A percentile compares a stretch with the other conserved stretches of the same genome.
phyloP scores from a whole-genome alignment of 2,797 vertebrate species.

The Ctenochaetus hawaiiensis region DNA sequence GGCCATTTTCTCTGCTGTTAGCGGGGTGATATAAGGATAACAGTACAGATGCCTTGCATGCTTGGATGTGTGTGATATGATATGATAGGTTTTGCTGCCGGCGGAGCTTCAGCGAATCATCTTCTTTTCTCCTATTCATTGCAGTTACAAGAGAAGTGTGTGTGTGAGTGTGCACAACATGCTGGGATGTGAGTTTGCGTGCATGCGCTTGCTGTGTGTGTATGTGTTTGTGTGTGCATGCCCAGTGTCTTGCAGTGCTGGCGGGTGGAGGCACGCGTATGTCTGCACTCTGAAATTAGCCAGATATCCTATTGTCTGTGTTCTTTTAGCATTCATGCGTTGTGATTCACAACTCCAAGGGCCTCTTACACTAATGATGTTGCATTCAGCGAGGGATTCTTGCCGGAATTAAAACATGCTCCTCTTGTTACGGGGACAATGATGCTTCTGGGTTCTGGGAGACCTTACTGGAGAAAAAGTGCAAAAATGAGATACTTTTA shows the following conservation, averaged over 20 bases:
- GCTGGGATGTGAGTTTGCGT: constrained; percentile 41
- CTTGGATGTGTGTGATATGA: constrained; percentile 83
- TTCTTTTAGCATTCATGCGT: constrained; percentile 81
- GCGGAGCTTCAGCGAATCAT: constrained; percentile 76
- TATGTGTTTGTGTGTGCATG: constrained; percentile 35
- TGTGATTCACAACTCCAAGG: constrained; percentile 82
- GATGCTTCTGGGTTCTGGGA: constrained; percentile 69
- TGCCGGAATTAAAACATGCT: constrained; percentile 77
- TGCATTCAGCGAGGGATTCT: constrained; percentile 75
- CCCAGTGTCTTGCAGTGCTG: constrained; percentile 68
- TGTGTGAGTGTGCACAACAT: constrained; percentile 21
- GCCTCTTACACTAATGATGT: constrained; percentile 81
- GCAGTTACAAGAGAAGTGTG: constrained; percentile 65
- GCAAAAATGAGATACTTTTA: constrained; percentile 52
- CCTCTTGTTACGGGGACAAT: constrained; percentile 74
- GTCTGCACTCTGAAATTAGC: constrained; percentile 84
- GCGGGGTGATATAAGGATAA: constrained; percentile 79
- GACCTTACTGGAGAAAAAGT: constrained; percentile 47
- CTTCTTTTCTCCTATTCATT: constrained; percentile 70
- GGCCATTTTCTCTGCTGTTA: constrained; percentile 59
- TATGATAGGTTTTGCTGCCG: constrained; percentile 80
- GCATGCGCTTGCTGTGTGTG: constrained; percentile 28
- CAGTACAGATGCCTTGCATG: constrained; percentile 79
- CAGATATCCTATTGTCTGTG: constrained; percentile 84
- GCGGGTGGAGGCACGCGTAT: constrained; percentile 78